phyloP scores from a whole-genome alignment of 37 sponge, comb jelly and placozoan genomes.

The Petrosia ficiformis region DNA sequence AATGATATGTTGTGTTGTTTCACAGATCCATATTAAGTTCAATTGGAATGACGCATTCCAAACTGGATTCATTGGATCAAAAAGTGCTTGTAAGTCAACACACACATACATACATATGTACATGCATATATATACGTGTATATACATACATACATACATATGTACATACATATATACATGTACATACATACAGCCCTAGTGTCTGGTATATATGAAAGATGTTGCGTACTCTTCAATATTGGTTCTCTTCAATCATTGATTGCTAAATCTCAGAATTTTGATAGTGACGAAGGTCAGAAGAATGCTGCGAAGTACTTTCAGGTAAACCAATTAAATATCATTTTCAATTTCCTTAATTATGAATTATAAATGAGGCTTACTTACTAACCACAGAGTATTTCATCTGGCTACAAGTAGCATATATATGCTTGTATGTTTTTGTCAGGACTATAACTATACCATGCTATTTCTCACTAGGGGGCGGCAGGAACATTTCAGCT shows the following conservation, averaged over 20 bases:
- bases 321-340: constrained; percentile 25
- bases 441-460: not conserved
- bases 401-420: too few relatives aligned
- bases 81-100: constrained; percentile 66
- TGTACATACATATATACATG: constrained; percentile 12
- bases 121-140: constrained; percentile 25
- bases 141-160: not conserved
- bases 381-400: too few relatives aligned
- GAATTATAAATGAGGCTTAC: not conserved
- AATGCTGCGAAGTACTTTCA: constrained; percentile 88
- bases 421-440: not conserved
- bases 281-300: constrained; percentile 90
- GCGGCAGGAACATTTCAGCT: constrained; percentile 89
- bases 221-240: constrained; percentile 94
- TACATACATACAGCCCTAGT: constrained; percentile 58
- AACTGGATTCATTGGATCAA: constrained; percentile 58
- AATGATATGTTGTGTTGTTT: not conserved
- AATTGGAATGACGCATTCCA: constrained; percentile 90
- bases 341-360: not conserved
- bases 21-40: constrained; percentile 90
- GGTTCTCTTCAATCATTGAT: constrained; percentile 84
- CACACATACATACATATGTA: constrained; percentile 15
- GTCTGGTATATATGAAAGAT: constrained; percentile 75
- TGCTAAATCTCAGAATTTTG: constrained; percentile 90
- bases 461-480: constrained; percentile 41